Conservation (phyloP, 2,113 vertebrate genomes). For the Alosa alosa region DNA sequence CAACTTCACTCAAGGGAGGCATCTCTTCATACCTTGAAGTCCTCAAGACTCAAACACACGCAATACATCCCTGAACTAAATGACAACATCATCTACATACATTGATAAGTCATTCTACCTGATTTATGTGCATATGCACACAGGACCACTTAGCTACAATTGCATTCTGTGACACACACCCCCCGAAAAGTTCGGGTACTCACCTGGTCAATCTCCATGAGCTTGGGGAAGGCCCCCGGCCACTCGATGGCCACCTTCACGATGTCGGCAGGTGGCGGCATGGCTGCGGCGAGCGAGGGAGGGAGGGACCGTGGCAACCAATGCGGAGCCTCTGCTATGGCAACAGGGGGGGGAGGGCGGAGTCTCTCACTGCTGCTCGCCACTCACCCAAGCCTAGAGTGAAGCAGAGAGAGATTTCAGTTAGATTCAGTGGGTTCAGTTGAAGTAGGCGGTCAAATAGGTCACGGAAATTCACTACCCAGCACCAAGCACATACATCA, state of each 20-base stretch:
- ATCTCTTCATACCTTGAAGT: neutral
- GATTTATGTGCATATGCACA: too few species aligned
- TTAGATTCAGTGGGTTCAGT: too few species aligned
- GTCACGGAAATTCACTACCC: too few species aligned
- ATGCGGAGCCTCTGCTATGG: neutral
- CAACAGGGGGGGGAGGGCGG: neutral
- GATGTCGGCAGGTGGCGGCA: slow-evolving; percentile 93
- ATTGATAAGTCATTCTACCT: too few species aligned
- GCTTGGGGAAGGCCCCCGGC: slow-evolving; percentile 91
- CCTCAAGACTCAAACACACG: too few species aligned
- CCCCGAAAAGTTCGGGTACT: too few species aligned
- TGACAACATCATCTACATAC: too few species aligned
- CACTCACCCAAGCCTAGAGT: slow-evolving; percentile 70
- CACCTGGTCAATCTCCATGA: slow-evolving; percentile 99
- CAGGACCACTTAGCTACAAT: neutral
- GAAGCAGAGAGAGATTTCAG: neutral
- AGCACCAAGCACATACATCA: too few species aligned
- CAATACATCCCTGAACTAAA: too few species aligned
- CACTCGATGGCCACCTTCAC: slow-evolving; percentile 99
- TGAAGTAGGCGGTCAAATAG: neutral
- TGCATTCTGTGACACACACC: too few species aligned
- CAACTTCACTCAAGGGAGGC: neutral
- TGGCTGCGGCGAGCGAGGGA: slow-evolving; percentile 57
- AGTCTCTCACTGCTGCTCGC: slow-evolving; percentile 56
- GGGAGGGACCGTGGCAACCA: neutral